Evolutionary conservation across 2,888 invertebrate genomes (phyloP), one percentile per base, ranked within the genome.

Genomic region (Phyllotreta striolata): DNA sequence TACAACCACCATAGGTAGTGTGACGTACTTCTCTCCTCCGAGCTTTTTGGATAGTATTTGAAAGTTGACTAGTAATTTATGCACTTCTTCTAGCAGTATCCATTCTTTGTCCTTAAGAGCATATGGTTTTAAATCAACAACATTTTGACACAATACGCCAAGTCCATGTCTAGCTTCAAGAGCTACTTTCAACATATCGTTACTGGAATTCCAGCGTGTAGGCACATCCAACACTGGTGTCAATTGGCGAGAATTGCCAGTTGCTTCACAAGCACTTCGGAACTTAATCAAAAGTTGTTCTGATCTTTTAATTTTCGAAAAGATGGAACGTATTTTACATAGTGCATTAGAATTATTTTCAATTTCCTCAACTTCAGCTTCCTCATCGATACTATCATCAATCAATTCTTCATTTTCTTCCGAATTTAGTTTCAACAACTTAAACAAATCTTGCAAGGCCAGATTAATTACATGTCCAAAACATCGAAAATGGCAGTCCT

Each of bases 401-500:
- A 1, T 10, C 9, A n/a, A 41, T 9, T 41, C 41, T 41, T 41
- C 41, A 10, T 41, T 41, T n/a, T 3, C 10, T 3, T 41, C 41
- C 2, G 41, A 41, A 10, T 41, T 9, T 35, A 55, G 9, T 55
- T n/a, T 13, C 38, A 62, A 37, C 7, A 14, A 58, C 39, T 63
- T 63, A 12, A 63, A 49, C 38, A 63, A 52, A 43, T 72, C 73
- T 63, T 75, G 70, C 10, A 74, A 72, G 8, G 58, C 73, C 12
- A 73, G 58, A 56, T 76, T 75, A 46, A 74, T 40, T 41, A 75
- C 70, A 43, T 76, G 73, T 2, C 70, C 67, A 41, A 74, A 66
- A 55, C 75, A 76, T 6, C 72, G 63, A 59, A 74, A 77, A 69
- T 76, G 74, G 35, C 67, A 62, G 57, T 74, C 40, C 49, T 67